Evolutionary conservation across 2,113 vertebrate species (phyloP).

Genomic region (Patagioenas fasciata): DNA sequence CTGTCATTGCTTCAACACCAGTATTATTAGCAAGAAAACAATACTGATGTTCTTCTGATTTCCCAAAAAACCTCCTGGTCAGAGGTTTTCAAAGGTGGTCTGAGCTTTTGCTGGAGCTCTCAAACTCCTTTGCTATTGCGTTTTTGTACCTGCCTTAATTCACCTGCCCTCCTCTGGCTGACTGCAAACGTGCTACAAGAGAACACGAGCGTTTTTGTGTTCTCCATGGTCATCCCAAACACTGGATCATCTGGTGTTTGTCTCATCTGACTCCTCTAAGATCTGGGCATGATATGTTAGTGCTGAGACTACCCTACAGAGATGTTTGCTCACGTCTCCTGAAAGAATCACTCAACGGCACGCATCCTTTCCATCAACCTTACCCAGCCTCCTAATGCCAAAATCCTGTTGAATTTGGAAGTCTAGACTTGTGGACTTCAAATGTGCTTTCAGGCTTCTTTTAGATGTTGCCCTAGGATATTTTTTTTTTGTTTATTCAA

Average conservation of each 20-base stretch:
- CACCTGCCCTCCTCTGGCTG: not conserved
- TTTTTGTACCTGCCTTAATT: not conserved
- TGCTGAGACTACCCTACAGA: not conserved
- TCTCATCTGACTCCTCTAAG: not conserved
- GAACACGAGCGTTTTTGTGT: not conserved
- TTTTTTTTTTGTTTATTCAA: not conserved
- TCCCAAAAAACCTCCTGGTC: not conserved
- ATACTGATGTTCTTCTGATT: not conserved
- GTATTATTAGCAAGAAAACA: not conserved
- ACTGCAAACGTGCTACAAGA: not conserved
- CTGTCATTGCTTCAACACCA: not conserved
- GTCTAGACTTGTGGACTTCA: not conserved
- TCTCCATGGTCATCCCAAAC: not conserved
- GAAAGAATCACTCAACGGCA: not conserved
- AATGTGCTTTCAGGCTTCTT: not conserved
- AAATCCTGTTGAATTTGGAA: constrained; percentile 3
- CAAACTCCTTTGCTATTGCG: not conserved
- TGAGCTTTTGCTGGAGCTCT: not conserved
- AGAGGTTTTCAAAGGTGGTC: not conserved
- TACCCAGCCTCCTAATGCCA: not conserved
- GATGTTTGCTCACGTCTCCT: not conserved
- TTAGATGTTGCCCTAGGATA: not conserved
- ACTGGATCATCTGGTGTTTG: not conserved
- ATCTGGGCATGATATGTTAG: not conserved
- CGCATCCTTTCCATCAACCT: not conserved